phyloP scores from a whole-genome alignment of 2,113 vertebrate species.

The Rhinoderma darwinii region DNA sequence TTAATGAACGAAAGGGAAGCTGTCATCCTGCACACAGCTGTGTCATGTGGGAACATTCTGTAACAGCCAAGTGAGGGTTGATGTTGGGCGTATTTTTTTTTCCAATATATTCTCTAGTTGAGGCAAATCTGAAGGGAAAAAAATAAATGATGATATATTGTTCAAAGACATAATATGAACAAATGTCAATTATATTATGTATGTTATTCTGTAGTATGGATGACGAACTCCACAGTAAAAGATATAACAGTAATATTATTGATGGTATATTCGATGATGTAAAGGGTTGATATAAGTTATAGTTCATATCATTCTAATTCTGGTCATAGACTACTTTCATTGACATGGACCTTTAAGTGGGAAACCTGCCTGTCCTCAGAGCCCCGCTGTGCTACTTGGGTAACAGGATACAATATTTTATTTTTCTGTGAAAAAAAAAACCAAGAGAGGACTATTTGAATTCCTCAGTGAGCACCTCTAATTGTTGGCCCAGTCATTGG shows the following conservation, averaged over 20 bases:
- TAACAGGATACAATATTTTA: too few relatives aligned
- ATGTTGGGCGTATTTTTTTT: neutral
- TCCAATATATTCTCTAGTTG: too few relatives aligned
- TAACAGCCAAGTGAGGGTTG: neutral
- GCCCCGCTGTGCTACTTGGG: neutral
- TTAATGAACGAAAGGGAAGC: neutral
- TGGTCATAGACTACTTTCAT: neutral
- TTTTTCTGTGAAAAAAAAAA: too few relatives aligned
- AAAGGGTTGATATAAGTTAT: neutral
- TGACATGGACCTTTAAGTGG: neutral
- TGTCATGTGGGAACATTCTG: constrained; percentile 1
- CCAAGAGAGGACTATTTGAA: too few relatives aligned
- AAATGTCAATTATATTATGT: constrained; percentile 12
- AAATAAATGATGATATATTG: neutral
- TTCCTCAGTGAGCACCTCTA: too few relatives aligned
- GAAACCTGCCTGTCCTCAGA: neutral
- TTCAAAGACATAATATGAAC: neutral
- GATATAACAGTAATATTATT: neutral
- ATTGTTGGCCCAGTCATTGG: too few relatives aligned
- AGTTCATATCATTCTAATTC: neutral
- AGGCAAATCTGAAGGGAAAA: neutral
- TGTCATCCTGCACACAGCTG: neutral
- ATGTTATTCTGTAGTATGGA: neutral
- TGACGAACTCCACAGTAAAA: neutral
- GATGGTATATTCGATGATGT: neutral